Evolutionary conservation across 2,888 invertebrate genomes (phyloP).

Genomic region (Priocnemis perturbator): DNA sequence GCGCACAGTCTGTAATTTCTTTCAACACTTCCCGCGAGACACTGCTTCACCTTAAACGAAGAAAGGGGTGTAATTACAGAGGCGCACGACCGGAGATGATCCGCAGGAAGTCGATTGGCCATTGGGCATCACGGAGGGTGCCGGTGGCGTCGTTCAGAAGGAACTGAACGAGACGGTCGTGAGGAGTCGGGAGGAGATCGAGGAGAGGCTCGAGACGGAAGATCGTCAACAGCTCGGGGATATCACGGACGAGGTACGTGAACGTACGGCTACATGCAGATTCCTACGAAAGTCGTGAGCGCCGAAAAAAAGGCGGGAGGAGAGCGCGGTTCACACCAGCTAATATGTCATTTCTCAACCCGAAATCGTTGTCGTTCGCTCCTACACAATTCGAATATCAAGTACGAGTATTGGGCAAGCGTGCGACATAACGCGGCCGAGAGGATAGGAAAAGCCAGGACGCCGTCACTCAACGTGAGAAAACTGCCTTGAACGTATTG

Average conservation of each 20-base stretch:
- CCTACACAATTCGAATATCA: too few relatives aligned
- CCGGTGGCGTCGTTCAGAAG: conserved; percentile 85
- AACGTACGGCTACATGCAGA: neutral
- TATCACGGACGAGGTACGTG: conserved; percentile 88
- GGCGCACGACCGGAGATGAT: conserved; percentile 76
- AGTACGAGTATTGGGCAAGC: too few relatives aligned
- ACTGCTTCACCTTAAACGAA: too few relatives aligned
- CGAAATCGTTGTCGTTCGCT: too few relatives aligned
- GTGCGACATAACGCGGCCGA: too few relatives aligned
- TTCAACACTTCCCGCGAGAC: too few relatives aligned
- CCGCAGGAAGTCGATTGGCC: conserved; percentile 68
- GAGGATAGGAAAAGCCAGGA: too few relatives aligned
- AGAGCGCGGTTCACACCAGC: too few relatives aligned
- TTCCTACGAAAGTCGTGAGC: neutral
- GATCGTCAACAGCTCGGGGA: conserved; percentile 89
- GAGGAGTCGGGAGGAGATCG: conserved; percentile 88
- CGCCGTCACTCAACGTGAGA: neutral
- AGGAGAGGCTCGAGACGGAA: conserved; percentile 89
- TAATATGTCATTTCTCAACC: too few relatives aligned
- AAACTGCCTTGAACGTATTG: neutral
- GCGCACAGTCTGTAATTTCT: too few relatives aligned
- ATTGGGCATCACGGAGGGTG: conserved; percentile 52
- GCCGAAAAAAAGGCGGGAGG: too few relatives aligned
- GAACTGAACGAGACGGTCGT: conserved; percentile 88
- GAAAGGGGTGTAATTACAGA: conserved; percentile 67